These are phyloP conservation scores for Gryllus longicercus DNA, from an alignment of 2,888 invertebrate genomes.

Conservation along the genomic window DNA sequence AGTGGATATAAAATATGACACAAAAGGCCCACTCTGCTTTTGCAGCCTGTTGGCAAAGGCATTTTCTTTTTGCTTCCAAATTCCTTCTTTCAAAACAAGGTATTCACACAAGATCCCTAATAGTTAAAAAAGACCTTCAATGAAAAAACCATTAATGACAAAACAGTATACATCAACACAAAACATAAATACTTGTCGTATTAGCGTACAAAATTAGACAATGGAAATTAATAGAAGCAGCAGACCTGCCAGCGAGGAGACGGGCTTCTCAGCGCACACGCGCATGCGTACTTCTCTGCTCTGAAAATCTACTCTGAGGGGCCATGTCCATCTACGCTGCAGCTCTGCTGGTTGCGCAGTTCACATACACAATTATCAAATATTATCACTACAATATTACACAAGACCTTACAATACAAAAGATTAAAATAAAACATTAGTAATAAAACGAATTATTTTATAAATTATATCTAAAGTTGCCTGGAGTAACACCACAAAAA, in stretches of 20 bases:
- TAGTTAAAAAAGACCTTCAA: neutral
- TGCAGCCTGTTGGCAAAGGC: too few relatives aligned
- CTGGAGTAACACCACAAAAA: constrained; percentile 6
- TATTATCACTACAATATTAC: too few relatives aligned
- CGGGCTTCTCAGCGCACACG: neutral
- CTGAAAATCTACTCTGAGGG: too few relatives aligned
- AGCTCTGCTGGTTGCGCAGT: too few relatives aligned
- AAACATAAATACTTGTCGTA: neutral
- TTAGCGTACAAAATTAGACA: constrained; percentile 10
- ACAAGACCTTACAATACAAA: neutral
- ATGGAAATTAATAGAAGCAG: neutral
- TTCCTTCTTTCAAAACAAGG: too few relatives aligned
- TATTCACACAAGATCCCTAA: too few relatives aligned
- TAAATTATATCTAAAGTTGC: neutral
- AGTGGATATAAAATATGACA: constrained; percentile 2
- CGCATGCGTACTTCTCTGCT: too few relatives aligned
- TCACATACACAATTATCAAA: too few relatives aligned
- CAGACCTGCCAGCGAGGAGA: neutral
- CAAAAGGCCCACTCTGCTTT: neutral
- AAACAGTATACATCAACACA: neutral
- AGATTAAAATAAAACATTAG: constrained; percentile 10
- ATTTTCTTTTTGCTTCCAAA: too few relatives aligned
- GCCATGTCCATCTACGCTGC: too few relatives aligned
- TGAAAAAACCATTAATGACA: neutral
- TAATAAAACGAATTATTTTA: neutral